phyloP scores from a whole-genome alignment of 1,140 invertebrate species.

The Apocrypta bakeri region DNA sequence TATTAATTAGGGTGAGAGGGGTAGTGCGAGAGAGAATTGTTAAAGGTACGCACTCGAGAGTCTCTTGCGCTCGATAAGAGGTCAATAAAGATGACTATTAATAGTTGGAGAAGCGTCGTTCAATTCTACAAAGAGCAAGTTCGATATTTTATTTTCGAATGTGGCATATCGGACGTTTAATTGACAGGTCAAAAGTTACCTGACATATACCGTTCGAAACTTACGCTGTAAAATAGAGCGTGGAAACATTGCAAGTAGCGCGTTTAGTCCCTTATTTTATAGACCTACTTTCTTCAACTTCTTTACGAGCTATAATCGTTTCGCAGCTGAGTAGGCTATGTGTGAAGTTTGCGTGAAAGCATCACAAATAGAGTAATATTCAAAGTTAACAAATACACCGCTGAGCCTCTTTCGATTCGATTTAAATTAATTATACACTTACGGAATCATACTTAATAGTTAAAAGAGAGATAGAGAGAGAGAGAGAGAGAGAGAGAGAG shows the following conservation, averaged over 20 bases:
- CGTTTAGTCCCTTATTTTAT: background rate
- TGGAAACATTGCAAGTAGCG: no score
- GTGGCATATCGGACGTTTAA: background rate
- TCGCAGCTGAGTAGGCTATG: no score
- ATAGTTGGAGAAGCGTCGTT: background rate
- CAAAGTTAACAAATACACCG: no score
- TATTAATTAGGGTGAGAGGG: background rate
- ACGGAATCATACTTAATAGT: no score
- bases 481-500: no score
- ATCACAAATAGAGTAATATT: no score
- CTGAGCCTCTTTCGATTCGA: no score
- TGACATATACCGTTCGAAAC: background rate
- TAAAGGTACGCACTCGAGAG: background rate
- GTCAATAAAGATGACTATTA: background rate
- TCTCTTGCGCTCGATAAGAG: background rate
- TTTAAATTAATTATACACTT: no score
- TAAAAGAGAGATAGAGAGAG: no score
- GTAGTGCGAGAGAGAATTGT: background rate
- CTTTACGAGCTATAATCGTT: background rate
- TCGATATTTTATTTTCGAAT: background rate
- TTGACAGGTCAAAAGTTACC: background rate
- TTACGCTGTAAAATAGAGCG: no score
- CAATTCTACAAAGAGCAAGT: background rate
- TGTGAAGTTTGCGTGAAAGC: no score
- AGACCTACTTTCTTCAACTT: background rate